phyloP scores from a whole-genome alignment of 2,888 invertebrate genomes.

The Caenorhabditis angaria region DNA sequence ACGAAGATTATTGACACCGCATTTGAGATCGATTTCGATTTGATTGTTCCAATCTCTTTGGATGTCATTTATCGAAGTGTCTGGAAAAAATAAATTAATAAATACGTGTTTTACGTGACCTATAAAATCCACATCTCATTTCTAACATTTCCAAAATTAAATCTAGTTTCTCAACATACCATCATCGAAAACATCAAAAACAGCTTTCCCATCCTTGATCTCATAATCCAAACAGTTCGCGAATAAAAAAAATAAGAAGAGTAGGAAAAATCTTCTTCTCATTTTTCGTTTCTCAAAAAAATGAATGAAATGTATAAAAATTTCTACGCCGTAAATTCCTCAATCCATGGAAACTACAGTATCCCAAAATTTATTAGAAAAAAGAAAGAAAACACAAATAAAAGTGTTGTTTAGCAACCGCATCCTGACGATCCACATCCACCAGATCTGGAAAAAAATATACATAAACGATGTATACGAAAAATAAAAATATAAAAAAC shows the following conservation, averaged over 20 bases:
- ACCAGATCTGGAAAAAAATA: neutral
- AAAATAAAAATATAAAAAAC: neutral
- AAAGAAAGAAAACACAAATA: neutral
- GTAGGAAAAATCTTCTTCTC: neutral
- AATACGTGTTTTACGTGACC: neutral
- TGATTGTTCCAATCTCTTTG: conserved; percentile 6
- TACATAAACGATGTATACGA: neutral
- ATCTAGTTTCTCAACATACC: neutral
- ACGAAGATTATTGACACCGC: conserved; percentile 20
- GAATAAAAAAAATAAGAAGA: neutral
- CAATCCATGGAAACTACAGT: conserved; percentile 1
- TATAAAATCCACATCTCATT: too few relatives aligned
- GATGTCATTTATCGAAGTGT: conserved; percentile 18
- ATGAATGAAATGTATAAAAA: neutral
- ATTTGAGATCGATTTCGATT: conserved; percentile 18
- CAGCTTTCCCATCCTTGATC: neutral
- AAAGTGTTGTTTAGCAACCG: conserved; percentile 10
- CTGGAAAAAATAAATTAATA: conserved; percentile 8
- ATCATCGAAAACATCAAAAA: neutral
- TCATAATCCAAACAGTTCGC: neutral
- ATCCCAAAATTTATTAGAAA: neutral
- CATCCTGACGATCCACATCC: conserved; percentile 18
- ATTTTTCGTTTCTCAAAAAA: neutral
- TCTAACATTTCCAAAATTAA: too few relatives aligned
- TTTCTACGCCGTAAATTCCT: neutral